Percentiles rank a stretch among this genome's conserved stretches.
Conservation (phyloP, 2,888 invertebrate genomes). For the Mechanitis messenoides region DNA sequence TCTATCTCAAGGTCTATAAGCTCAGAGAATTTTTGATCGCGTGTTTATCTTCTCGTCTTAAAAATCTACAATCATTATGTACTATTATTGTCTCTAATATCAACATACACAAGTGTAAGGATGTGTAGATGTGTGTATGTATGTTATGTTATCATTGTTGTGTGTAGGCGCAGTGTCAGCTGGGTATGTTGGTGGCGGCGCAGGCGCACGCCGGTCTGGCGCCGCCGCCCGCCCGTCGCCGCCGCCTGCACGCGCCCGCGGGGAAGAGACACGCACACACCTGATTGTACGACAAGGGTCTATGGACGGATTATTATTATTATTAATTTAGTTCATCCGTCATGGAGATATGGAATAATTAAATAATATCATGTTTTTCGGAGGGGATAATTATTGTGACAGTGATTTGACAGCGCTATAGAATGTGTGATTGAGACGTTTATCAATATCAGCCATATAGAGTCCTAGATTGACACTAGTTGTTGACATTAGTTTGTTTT, state of each 20-base stretch:
- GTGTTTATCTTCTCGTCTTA: no score
- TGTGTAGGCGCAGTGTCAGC: constrained; percentile 52
- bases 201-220: constrained; percentile 69
- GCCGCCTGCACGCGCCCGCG: constrained; percentile 28
- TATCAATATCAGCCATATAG: no score
- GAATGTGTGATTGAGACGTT: no score
- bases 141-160: background rate
- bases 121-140: background rate
- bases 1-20: no score
- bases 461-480: no score
- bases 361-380: background rate
- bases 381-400: no score
- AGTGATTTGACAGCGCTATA: no score
- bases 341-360: background rate
- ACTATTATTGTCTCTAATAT: background rate
- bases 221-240: constrained; percentile 49
- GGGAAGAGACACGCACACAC: constrained; percentile 21
- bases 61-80: background rate
- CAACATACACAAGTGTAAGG: background rate
- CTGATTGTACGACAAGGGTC: no score
- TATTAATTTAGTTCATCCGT: background rate
- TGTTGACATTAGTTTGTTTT: no score
- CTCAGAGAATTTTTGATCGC: no score
- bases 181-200: constrained; percentile 65
- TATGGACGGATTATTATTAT: no score